phyloP scores from a whole-genome alignment of 2,888 invertebrate genomes.

The Drosophila sordidapex region DNA sequence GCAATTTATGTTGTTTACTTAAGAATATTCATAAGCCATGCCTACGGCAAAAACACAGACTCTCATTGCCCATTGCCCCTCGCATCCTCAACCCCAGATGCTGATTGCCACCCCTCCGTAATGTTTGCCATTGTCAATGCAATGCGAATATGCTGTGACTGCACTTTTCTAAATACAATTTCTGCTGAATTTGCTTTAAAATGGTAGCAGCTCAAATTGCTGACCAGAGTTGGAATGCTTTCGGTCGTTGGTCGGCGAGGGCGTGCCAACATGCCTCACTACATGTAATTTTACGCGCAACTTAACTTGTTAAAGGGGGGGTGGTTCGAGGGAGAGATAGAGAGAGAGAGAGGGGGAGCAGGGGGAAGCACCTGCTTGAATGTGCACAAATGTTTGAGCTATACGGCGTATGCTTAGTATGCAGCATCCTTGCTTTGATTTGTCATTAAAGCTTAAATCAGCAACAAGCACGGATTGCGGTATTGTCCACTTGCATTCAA shows the following conservation, averaged over 20 bases:
- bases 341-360: too few relatives aligned
- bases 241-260: constrained; percentile 21
- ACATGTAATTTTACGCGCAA: constrained; percentile 84
- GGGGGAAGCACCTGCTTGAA: constrained; percentile 10
- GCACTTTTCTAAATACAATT: constrained; percentile 80
- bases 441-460: constrained; percentile 69
- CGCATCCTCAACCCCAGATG: constrained; percentile 4
- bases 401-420: constrained; percentile 75
- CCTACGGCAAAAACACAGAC: constrained; percentile 19
- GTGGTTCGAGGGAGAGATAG: background rate
- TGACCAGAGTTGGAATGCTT: constrained; percentile 62
- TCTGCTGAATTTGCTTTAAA: constrained; percentile 80
- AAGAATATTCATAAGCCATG: constrained; percentile 69
- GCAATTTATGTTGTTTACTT: constrained; percentile 76
- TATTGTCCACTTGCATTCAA: constrained; percentile 37
- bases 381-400: constrained; percentile 65
- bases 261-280: constrained; percentile 70
- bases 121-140: constrained; percentile 59
- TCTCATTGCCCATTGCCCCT: constrained; percentile 1
- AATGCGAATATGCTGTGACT: constrained; percentile 66
- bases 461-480: constrained; percentile 47
- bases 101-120: constrained; percentile 36
- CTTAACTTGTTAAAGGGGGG: constrained; percentile 74
- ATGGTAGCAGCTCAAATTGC: constrained; percentile 65
- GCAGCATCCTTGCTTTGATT: constrained; percentile 65